A percentile compares a stretch with the other conserved stretches of the same genome.
Evolutionary conservation across 2,113 vertebrate genomes (phyloP).

Genomic region (Boulengeromyrus knoepffleri): DNA sequence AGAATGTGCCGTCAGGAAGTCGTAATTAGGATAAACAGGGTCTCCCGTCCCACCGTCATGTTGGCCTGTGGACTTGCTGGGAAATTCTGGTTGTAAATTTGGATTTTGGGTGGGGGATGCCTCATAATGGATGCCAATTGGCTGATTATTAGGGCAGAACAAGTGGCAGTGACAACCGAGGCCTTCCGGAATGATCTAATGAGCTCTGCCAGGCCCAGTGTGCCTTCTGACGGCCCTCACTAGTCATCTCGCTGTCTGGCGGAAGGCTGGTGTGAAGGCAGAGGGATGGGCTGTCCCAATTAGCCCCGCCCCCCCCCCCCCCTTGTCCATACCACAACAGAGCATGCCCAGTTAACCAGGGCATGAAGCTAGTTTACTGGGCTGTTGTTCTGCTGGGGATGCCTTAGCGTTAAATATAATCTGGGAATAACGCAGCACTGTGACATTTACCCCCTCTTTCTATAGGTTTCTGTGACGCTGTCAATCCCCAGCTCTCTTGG

Average conservation of each 20-base stretch:
- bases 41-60: not conserved
- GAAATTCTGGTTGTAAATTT: not conserved
- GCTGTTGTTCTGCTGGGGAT: not conserved
- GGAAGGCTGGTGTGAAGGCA: not conserved
- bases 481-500: not conserved
- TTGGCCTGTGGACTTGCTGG: not conserved
- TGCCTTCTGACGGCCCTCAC: not conserved
- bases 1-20: not conserved
- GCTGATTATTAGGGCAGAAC: not conserved
- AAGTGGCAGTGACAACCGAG: not conserved
- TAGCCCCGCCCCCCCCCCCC: not conserved
- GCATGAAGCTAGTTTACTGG: not conserved
- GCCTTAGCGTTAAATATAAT: conserved; percentile 7
- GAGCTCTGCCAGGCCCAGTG: not conserved
- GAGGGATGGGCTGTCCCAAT: not conserved
- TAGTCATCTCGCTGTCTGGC: conserved; percentile 10
- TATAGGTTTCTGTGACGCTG: not conserved
- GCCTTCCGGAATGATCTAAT: not conserved
- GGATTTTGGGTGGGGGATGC: no score
- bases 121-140: conserved; percentile 7
- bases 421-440: not conserved
- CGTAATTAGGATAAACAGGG: not conserved
- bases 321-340: not conserved
- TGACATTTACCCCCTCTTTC: not conserved
- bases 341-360: conserved; percentile 11